Evolutionary conservation across 2,113 vertebrate genomes (phyloP).

Genomic region (Henicopernis longicauda): DNA sequence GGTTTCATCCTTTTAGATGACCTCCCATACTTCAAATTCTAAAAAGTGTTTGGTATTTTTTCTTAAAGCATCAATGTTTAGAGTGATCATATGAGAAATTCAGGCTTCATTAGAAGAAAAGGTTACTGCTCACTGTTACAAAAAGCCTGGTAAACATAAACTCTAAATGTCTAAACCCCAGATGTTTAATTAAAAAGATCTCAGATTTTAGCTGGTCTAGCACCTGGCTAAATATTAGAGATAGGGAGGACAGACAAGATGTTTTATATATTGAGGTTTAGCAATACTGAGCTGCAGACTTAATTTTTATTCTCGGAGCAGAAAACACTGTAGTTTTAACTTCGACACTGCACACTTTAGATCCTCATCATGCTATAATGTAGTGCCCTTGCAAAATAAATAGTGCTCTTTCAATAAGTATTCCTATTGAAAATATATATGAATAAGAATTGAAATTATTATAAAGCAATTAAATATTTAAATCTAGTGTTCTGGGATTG

Average conservation of each 20-base stretch:
- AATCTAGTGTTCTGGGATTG: not conserved
- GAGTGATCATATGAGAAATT: not conserved
- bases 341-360: not conserved
- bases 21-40: not conserved
- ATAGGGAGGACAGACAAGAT: not conserved
- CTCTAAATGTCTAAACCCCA: accelerated
- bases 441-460: not conserved
- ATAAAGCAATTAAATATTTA: not conserved
- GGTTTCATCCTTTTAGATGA: not conserved
- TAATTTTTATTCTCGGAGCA: not conserved
- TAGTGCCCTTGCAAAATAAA: not conserved
- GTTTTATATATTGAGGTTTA: not conserved
- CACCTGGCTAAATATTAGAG: not conserved
- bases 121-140: not conserved
- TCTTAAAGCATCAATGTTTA: not conserved
- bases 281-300: not conserved
- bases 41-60: not conserved
- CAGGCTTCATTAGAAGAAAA: not conserved
- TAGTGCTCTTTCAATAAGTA: not conserved
- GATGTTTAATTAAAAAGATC: not conserved
- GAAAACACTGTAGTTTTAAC: not conserved
- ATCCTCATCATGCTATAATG: not conserved
- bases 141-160: not conserved
- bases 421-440: not conserved
- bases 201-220: not conserved